Base-by-base conservation (phyloP, 2,797 vertebrate genomes). In the Lophius americanus region DNA sequence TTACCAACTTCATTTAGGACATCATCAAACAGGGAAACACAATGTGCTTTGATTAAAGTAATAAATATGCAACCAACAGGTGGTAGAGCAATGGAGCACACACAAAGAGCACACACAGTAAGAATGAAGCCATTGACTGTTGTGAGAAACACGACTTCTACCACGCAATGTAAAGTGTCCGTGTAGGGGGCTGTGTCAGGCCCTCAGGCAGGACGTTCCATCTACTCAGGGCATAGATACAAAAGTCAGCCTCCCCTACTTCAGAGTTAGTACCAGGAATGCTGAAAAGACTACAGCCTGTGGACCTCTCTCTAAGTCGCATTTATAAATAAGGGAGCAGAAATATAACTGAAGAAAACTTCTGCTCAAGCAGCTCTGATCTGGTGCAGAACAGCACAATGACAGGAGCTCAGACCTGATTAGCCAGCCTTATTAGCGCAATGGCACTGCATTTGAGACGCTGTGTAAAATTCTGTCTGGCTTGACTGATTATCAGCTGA, bases 351-450 rank as follows among this genome's bases (percentile, higher is more conserved):
- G 42, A 37, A 69, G 58, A 66, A 54, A 68, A 63, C 51, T 59
- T 48, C 0, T 38, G 47, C 64, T 82, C 70, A 76, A 39, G 46
- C 68, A 57, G 58, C 73, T 71, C 72, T 51, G 59, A 75, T 73
- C 60, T 73, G 62, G 75, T 52, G 56, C 55, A 57, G 63, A 67
- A 60, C 6, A 14, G 42, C 23, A 58, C 70, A 54, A 60, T 49
- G 71, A 60, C 67, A 74, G 73, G 86, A 89, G 89, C 89, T 92
- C 87, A 91, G 89, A 89, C 90, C 85, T 81, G 91, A 90, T 90
- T 91, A 91, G 87, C 88, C 72, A 66, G 62, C 81, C 85, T 81
- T 88, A 89, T 90, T 88, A 88, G 84, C 71, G 68, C 89, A 60
- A 73, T 46, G 68, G 23, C 63, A 56, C 57, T 75, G 71, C 52